phyloP scores from a whole-genome alignment of 1,140 invertebrate species.

The Camponotus floridanus region DNA sequence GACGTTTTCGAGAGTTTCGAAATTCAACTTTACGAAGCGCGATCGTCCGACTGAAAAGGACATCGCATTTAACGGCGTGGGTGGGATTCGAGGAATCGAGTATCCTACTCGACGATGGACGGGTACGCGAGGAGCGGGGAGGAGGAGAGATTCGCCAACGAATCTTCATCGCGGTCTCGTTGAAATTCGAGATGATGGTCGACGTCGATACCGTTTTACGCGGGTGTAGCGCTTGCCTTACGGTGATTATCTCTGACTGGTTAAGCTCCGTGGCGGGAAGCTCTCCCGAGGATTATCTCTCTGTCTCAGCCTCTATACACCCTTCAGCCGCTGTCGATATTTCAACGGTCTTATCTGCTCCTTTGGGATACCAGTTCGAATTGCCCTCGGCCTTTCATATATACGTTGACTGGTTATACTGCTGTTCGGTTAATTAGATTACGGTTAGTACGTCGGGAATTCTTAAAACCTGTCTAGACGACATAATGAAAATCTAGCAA shows the following conservation, averaged over 20 bases:
- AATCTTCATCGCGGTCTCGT: conserved; percentile 76
- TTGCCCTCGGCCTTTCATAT: conserved; percentile 61
- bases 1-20: conserved; percentile 10
- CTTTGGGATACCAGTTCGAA: conserved; percentile 77
- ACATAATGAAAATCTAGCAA: conserved; percentile 31
- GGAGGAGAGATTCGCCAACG: conserved; percentile 30
- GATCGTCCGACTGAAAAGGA: conserved; percentile 11
- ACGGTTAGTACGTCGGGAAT: conserved; percentile 24
- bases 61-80: background rate
- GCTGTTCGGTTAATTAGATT: conserved; percentile 73
- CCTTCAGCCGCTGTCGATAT: conserved; percentile 83
- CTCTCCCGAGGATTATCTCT: conserved; percentile 81
- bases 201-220: conserved; percentile 80
- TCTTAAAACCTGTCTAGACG: conserved; percentile 7
- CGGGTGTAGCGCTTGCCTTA: conserved; percentile 78
- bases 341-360: conserved; percentile 83
- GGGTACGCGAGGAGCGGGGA: background rate
- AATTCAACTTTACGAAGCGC: background rate
- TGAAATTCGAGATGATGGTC: conserved; percentile 78
- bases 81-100: background rate
- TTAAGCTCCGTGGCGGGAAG: conserved; percentile 80
- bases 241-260: conserved; percentile 84
- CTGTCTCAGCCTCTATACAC: conserved; percentile 78
- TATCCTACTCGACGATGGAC: background rate
- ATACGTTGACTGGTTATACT: conserved; percentile 49